Base-by-base conservation (phyloP, 2,113 vertebrate genomes). In the Nyctibius bracteatus region DNA sequence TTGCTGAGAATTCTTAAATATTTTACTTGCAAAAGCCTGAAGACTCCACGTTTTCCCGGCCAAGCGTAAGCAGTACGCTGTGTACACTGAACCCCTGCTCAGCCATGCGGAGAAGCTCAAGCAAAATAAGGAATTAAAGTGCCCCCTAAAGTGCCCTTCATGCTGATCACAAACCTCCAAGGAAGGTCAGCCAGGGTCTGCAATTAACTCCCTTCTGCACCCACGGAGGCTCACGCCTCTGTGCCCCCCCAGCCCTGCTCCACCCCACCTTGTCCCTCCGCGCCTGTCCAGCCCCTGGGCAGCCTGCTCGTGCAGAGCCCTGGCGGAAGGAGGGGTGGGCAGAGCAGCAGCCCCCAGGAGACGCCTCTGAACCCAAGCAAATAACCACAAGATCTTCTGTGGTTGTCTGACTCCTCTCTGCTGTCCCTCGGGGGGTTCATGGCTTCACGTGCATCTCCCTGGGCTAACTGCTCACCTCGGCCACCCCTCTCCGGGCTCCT, bases 1-100 rank as follows among this genome's bases (percentile, higher is more conserved):
- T 94, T 83, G 55, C 67, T 88, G 55, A 77, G 91, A 96, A 86
- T 87, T 88, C 63, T 87, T 88, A 67, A 90, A 82, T 92, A 94
- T 94, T 97, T 97, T 33, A n/a, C 94, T 79, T 75, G 74, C 81
- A n/a, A 89, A 59, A 94, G 68, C 86, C 65, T 91, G 88, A 39
- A 82, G 86, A 72, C 57, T 87, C 75, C 33, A 14, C 78, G 86
- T 39, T 88, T 35, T 11, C 92, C 41, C 3, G 15, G 68, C 90
- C 77, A 49, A 85, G 82, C 19, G n/a, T 24, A 28, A 65, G 86
- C 90, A 86, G 84, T 7, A 13, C 66, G 22, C 92, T 24, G 10
- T 17, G 54, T n/a, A 37, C 25, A 1, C 81, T 20, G 52, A 92
- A 49, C 37, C 81, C 44, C 46, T 5, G 13, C 74, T 88, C 91